Evolutionary conservation across 2,888 invertebrate species (phyloP).

Genomic region (Lepas anatifera): DNA sequence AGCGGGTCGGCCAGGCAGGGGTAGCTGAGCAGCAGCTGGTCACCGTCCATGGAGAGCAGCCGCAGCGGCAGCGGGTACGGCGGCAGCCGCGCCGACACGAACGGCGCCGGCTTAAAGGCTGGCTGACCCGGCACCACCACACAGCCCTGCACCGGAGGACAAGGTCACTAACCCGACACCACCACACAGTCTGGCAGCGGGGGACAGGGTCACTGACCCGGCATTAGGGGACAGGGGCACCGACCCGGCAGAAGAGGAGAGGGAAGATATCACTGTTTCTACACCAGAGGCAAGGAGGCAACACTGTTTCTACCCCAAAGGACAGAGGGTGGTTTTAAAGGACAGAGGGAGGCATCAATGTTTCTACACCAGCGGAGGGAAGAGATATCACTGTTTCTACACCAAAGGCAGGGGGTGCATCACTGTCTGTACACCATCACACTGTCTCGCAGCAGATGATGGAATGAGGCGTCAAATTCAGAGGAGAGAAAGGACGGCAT

Average conservation of each 20-base stretch:
- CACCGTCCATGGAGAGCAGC: not conserved
- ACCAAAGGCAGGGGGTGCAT: too few relatives aligned
- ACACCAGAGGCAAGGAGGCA: too few relatives aligned
- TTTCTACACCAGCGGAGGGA: too few relatives aligned
- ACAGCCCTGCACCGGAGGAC: not conserved
- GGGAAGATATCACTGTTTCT: not conserved
- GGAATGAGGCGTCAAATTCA: too few relatives aligned
- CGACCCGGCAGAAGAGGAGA: not conserved
- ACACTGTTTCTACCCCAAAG: too few relatives aligned
- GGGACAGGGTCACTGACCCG: not conserved
- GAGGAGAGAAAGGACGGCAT: too few relatives aligned
- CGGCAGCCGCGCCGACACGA: not conserved
- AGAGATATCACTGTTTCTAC: too few relatives aligned
- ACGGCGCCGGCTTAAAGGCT: not conserved
- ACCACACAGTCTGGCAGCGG: not conserved
- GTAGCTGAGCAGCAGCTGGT: not conserved
- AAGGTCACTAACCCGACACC: not conserved
- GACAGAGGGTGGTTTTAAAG: too few relatives aligned
- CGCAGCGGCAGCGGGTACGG: constrained; percentile 6
- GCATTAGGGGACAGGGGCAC: not conserved
- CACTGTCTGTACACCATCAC: too few relatives aligned
- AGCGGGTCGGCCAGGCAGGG: constrained; percentile 2
- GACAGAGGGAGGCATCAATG: too few relatives aligned
- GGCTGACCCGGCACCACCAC: constrained; percentile 6
- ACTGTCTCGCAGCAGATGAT: too few relatives aligned